These are phyloP conservation scores for Triplophysa siluroides DNA, from an alignment of 2,113 vertebrate species.

Conservation along the genomic window DNA sequence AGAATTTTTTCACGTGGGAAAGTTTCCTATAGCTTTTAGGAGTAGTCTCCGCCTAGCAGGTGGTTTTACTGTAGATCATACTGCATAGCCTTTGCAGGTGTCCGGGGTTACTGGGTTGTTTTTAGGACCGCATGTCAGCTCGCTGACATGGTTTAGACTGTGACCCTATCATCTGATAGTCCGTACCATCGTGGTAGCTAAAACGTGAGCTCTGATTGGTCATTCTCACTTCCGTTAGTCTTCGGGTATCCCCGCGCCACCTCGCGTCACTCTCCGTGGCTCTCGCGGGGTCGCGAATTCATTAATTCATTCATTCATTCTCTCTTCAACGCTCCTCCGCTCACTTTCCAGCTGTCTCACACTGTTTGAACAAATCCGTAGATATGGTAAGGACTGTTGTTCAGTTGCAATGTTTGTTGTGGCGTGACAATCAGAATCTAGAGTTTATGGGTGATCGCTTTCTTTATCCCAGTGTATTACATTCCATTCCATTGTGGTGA, in stretches of 20 bases:
- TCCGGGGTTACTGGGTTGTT: not conserved
- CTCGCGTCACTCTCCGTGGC: slow-evolving; percentile 18
- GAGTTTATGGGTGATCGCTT: not conserved
- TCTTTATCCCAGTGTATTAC: not conserved
- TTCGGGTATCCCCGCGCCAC: slow-evolving; percentile 26
- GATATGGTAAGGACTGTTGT: slow-evolving; percentile 17
- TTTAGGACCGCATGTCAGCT: no score
- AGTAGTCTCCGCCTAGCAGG: no score
- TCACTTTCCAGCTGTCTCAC: not conserved
- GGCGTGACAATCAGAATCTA: not conserved
- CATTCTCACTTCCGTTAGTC: slow-evolving; percentile 21
- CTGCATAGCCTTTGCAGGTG: not conserved
- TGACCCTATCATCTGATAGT: slow-evolving; percentile 32
- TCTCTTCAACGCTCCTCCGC: not conserved
- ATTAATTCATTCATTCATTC: not conserved
- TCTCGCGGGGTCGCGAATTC: not conserved
- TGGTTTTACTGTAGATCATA: no score
- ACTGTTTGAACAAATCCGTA: not conserved
- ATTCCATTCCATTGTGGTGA: not conserved
- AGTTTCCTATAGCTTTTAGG: no score
- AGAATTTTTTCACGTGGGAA: no score
- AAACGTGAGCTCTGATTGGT: slow-evolving; percentile 22
- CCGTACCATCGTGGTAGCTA: slow-evolving; percentile 13
- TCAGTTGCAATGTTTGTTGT: not conserved
- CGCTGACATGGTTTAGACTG: slow-evolving; percentile 12